Evolutionary conservation across 2,888 invertebrate species (phyloP).

Genomic region (Caenorhabditis auriculariae): DNA sequence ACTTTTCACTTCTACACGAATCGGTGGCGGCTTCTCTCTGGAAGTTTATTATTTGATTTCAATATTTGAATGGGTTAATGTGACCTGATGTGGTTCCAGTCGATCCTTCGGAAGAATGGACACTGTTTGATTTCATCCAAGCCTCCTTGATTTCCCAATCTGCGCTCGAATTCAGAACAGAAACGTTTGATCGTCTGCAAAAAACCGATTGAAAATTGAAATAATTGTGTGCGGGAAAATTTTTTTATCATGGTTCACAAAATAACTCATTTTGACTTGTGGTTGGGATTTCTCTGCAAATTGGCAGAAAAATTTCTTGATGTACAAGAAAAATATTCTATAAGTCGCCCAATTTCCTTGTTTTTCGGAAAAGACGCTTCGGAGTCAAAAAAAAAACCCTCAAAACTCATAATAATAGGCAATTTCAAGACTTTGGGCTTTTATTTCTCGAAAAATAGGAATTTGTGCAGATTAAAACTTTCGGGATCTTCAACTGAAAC

Average conservation of each 20-base stretch:
- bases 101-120: constrained; percentile 88
- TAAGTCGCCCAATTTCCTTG: too few relatives aligned
- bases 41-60: constrained; percentile 6
- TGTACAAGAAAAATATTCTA: too few relatives aligned
- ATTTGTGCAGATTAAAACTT: background rate
- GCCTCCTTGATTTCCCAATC: constrained; percentile 82
- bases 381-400: too few relatives aligned
- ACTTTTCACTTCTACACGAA: constrained; percentile 93
- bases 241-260: too few relatives aligned
- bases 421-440: background rate
- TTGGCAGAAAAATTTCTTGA: too few relatives aligned
- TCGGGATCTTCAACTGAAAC: background rate
- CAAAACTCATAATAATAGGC: too few relatives aligned
- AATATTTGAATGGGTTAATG: constrained; percentile 1
- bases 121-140: constrained; percentile 88
- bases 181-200: constrained; percentile 69
- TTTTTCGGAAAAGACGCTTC: too few relatives aligned
- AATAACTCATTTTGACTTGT: too few relatives aligned
- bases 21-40: constrained; percentile 90
- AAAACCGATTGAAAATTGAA: background rate
- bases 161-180: constrained; percentile 92
- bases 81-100: constrained; percentile 94
- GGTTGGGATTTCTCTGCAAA: too few relatives aligned
- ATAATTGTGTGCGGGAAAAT: background rate
- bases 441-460: too few relatives aligned